Evolutionary conservation across 2,113 vertebrate species (phyloP), one percentile per base, ranked within the genome.

Genomic region (Eurystomus gularis): DNA sequence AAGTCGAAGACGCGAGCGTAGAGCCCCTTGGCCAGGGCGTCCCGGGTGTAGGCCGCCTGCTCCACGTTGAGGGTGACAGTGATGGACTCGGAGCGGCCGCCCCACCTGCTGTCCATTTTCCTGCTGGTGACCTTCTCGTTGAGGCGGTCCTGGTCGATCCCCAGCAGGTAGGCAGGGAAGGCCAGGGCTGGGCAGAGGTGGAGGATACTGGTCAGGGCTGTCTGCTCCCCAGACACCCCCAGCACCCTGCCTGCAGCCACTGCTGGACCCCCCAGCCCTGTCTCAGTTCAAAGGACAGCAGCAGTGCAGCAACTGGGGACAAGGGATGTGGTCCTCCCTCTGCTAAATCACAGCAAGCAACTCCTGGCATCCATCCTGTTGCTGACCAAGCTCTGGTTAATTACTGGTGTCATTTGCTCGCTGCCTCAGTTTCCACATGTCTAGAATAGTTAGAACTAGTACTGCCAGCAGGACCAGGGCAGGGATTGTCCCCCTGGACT

Each of bases 51-150:
- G 37, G 98, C 98, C 0, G 99, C 99, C 97, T 99, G 99, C 92
- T 99, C 99, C 94, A 99, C 98, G 18, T 99, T 99, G 89, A 99
- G 98, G 33, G 99, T 99, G 90, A 99, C 99, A 0, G 99, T 97
- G 35, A 99, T 99, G 91, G 99, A 99, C 97, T 99, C 99, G 0
- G 98, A 98, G 94, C 98, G 99, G 24, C 99, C 99, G 0, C 98
- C 99, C 99, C 99, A 99, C 91, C 99, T 99, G 88, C 99, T 99
- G 94, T 99, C 99, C 99, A 99, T 99, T 96, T 99, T 99, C 25
- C 99, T 98, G 95, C 99, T 99, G 93, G 99, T 99, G 84, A 99
- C 97, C 95, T 99, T 99, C 83, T 99, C 98, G 62, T 99, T 98
- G 65, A 99, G 98, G 10, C 99, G 98, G 31, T 55, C 87, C 48